Evolutionary conservation across 2,797 vertebrate genomes (phyloP), one percentile per base, ranked within the genome.

Genomic region (Amphiprion clarkii): DNA sequence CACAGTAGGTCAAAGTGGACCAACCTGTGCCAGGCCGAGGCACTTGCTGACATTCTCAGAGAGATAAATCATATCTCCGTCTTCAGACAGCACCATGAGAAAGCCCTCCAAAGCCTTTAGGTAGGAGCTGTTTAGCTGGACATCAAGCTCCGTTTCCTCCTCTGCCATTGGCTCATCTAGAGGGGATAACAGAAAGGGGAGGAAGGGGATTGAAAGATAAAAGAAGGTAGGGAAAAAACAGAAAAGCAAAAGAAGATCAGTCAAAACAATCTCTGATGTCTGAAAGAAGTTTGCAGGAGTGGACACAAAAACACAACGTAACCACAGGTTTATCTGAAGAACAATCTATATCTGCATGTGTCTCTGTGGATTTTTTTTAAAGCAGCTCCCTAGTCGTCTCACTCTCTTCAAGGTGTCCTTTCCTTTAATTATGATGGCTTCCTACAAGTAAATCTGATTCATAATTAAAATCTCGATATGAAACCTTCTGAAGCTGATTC

Each of bases 11-110:
- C 27, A 67, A 55, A 71, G 25, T 17, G 31, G n/a, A 90, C 88
- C 23, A 51, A 99, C 98, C 97, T 99, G 98, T 80, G 97, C 97
- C 83, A 99, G 95, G 63, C 98, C 98, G 71, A 99, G 96, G 85
- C 97, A 99, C 92, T 97, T 99, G 95, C 95, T 98, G 94, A 99
- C 97, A 14, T 96, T 98, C 89, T 99, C 98, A 3, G 98, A 97
- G 87, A 98, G 95, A 90, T 97, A 99, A 87, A 99, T 96, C 94
- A 99, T 98, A 87, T 99, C 98, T 72, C 98, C 98, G 55, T 99
- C 98, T 91, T 97, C 96, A 3, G 98, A 98, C 54, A 99, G 95
- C 92, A 99, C 97, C 97, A 99, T 95, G 74, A 99, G 96, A 89
- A 99, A 99, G 81, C 98, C 98, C 21, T 99, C 98, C 68, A 99